Evolutionary conservation across 2,113 vertebrate species (phyloP).

Genomic region (Pterocles orientalis): DNA sequence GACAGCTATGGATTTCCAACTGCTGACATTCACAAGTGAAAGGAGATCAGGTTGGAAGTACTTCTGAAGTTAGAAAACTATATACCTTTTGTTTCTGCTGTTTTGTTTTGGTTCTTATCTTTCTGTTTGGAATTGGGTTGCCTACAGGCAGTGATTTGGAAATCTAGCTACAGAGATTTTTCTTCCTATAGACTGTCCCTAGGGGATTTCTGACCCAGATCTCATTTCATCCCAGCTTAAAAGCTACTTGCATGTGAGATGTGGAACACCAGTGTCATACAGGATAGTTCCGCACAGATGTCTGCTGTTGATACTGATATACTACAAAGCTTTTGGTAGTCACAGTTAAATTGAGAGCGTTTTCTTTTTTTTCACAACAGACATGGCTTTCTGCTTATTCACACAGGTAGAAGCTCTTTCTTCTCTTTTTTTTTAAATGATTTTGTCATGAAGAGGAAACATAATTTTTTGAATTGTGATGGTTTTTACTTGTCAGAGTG

Average conservation of each 20-base stretch:
- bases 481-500: not conserved
- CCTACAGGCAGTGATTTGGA: constrained; percentile 54
- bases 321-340: not conserved
- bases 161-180: constrained; percentile 19
- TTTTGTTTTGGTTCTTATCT: constrained; percentile 16
- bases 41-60: not conserved
- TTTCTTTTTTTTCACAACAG: not conserved
- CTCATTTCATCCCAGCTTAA: constrained; percentile 55
- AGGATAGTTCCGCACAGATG: constrained; percentile 53
- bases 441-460: not conserved
- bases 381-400: not conserved
- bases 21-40: not conserved
- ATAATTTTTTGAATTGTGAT: not conserved
- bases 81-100: not conserved
- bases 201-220: constrained; percentile 44
- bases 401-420: not conserved
- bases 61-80: not conserved
- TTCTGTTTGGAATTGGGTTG: constrained; percentile 30
- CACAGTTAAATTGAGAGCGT: not conserved
- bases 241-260: constrained; percentile 1
- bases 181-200: constrained; percentile 17
- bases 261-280: constrained; percentile 12
- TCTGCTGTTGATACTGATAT: constrained; percentile 1
- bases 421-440: not conserved
- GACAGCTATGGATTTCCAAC: not conserved